Evolutionary conservation across 1,140 invertebrate genomes (phyloP).

Genomic region (Caligus rogercresseyi): DNA sequence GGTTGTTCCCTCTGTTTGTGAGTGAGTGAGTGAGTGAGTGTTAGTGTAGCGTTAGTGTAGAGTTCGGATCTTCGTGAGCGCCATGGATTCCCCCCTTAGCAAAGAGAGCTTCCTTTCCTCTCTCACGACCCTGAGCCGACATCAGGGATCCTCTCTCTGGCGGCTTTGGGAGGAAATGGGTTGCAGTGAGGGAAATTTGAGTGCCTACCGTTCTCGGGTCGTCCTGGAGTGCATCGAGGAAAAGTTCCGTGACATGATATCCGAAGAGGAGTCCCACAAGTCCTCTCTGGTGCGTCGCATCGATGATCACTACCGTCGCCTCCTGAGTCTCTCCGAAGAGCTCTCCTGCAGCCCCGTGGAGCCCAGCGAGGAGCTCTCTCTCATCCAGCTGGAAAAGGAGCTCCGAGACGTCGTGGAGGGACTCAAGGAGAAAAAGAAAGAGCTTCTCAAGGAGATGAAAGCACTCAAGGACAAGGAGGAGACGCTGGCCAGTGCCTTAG

Average conservation of each 20-base stretch:
- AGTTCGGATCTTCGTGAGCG: no score
- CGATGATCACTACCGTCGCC: neutral
- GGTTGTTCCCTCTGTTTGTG: no score
- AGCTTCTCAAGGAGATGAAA: neutral
- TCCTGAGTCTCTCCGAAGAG: neutral
- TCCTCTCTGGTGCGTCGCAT: neutral
- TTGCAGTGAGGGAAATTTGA: neutral
- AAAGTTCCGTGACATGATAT: neutral
- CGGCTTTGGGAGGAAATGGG: neutral
- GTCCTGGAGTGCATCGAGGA: neutral
- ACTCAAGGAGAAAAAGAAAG: neutral
- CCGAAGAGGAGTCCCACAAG: neutral
- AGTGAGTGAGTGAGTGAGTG: no score
- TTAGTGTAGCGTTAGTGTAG: no score
- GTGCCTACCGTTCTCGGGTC: neutral
- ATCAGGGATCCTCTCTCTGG: neutral
- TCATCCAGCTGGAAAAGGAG: conserved; percentile 2
- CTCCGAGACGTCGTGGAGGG: neutral
- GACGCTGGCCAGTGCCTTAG: neutral
- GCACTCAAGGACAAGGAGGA: neutral
- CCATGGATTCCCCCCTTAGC: neutral
- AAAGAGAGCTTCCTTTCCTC: neutral
- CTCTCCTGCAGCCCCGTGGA: neutral
- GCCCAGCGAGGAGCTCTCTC: neutral
- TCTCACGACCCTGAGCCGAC: neutral